A percentile compares a stretch with the other conserved stretches of the same genome.
These are phyloP conservation scores for Conus canariensis DNA, from an alignment of 2,888 invertebrate genomes.

Conservation along the genomic window DNA sequence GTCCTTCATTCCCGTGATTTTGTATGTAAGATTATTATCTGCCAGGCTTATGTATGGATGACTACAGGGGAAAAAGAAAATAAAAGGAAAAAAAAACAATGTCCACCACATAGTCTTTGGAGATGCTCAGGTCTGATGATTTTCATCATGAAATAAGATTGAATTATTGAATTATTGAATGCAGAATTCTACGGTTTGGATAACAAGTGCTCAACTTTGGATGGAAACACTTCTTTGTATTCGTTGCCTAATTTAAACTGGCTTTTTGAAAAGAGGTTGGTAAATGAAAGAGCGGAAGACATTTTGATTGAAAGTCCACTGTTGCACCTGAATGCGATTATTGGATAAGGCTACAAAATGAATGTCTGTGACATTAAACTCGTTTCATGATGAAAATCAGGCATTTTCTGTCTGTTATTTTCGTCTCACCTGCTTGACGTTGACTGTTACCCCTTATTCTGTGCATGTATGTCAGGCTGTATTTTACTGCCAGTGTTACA, in stretches of 20 bases:
- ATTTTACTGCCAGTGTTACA: background rate
- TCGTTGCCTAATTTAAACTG: too few species aligned
- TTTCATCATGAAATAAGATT: conserved; percentile 4
- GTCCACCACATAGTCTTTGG: conserved; percentile 1
- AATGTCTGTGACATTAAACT: background rate
- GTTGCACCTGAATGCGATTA: background rate
- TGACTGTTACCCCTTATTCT: background rate
- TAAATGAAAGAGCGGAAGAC: too few species aligned
- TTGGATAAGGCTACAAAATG: background rate
- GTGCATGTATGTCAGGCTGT: background rate
- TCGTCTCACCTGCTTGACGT: background rate
- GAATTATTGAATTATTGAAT: background rate
- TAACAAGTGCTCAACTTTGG: background rate
- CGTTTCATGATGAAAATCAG: background rate
- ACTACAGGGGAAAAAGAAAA: too few species aligned
- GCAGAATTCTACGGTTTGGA: background rate
- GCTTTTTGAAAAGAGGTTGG: too few species aligned
- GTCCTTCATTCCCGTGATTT: too few species aligned
- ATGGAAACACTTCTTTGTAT: too few species aligned
- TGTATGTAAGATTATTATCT: too few species aligned
- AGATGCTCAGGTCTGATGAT: background rate
- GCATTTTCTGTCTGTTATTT: background rate
- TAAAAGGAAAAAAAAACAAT: too few species aligned
- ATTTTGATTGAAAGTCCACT: background rate
- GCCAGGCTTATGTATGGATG: too few species aligned